A percentile compares a stretch with the other conserved stretches of the same genome.
Evolutionary conservation across 1,140 invertebrate genomes (phyloP).

Genomic region (Bombus pascuorum): DNA sequence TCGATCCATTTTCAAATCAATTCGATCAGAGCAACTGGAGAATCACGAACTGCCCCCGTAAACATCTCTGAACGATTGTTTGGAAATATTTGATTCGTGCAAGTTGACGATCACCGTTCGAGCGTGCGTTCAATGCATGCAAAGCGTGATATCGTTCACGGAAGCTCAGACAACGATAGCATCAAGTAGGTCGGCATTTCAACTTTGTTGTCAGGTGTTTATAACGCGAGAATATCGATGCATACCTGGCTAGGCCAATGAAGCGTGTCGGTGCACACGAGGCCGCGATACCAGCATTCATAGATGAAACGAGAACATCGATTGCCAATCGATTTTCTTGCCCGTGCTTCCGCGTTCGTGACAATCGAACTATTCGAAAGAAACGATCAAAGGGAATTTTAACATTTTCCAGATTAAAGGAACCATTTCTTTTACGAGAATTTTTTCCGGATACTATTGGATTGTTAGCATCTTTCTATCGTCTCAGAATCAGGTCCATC

Average conservation of each 20-base stretch:
- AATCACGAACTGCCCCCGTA: too few species aligned
- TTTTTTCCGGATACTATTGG: too few species aligned
- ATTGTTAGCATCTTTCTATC: too few species aligned
- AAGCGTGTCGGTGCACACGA: not conserved
- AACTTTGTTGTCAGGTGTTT: constrained; percentile 56
- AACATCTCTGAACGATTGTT: not conserved
- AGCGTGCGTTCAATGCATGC: not conserved
- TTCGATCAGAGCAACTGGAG: too few species aligned
- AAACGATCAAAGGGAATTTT: not conserved
- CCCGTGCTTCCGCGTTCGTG: not conserved
- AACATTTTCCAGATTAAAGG: not conserved
- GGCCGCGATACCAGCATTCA: not conserved
- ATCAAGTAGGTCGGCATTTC: constrained; percentile 59
- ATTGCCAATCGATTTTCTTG: not conserved
- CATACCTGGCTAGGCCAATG: not conserved
- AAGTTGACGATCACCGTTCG: not conserved
- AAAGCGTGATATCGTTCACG: not conserved
- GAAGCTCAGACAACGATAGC: not conserved
- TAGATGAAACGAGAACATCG: not conserved
- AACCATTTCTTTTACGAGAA: too few species aligned
- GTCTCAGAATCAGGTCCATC: too few species aligned
- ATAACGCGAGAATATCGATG: constrained; percentile 25
- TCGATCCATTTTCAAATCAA: not conserved
- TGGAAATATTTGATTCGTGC: too few species aligned
- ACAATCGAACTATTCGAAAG: not conserved